Conservation (phyloP, 2,888 invertebrate species). For the Clanis bilineata region DNA sequence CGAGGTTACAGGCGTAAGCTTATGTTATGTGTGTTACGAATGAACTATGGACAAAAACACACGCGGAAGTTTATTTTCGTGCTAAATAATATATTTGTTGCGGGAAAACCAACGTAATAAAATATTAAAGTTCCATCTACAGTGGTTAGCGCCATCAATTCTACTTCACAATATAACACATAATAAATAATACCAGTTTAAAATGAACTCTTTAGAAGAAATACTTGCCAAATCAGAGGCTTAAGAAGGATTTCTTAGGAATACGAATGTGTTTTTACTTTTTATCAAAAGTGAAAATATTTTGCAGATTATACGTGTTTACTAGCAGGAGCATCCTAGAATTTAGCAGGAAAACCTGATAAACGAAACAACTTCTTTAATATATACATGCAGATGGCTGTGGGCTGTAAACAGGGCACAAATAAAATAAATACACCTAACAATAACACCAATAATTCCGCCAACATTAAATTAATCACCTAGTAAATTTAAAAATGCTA, state of each 20-base stretch:
- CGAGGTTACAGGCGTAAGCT: too few species aligned
- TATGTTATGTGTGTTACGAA: too few species aligned
- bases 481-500: too few species aligned
- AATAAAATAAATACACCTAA: too few species aligned
- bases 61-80: not conserved
- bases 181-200: not conserved
- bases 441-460: too few species aligned
- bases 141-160: not conserved
- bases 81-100: not conserved
- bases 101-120: conserved; percentile 1
- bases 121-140: conserved; percentile 1
- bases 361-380: too few species aligned
- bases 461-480: too few species aligned
- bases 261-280: not conserved
- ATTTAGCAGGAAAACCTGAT: not conserved
- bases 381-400: too few species aligned
- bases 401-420: too few species aligned
- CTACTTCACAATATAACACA: not conserved
- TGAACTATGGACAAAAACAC: not conserved
- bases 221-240: not conserved
- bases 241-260: not conserved
- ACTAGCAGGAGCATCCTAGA: not conserved
- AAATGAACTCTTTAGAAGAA: not conserved
- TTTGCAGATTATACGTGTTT: not conserved
- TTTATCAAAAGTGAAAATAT: not conserved